These are phyloP conservation scores for Otolemur garnettii DNA, from an alignment of 2,113 vertebrate genomes.

Conservation along the genomic window DNA sequence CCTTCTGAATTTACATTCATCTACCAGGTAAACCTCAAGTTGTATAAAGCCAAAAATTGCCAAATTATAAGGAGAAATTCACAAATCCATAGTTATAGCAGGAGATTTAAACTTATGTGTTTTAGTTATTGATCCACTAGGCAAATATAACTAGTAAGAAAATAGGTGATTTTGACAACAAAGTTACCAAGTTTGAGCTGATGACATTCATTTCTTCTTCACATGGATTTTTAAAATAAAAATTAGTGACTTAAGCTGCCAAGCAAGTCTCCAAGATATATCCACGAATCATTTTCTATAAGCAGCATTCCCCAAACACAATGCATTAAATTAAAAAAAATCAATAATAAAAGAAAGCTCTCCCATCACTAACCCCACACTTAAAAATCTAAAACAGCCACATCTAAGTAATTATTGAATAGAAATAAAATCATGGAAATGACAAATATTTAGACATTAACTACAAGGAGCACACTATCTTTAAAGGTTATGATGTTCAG, in stretches of 20 bases:
- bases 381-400: constrained; percentile 29
- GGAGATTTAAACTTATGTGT: neutral
- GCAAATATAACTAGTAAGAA: neutral
- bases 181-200: neutral
- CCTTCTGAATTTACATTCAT: neutral
- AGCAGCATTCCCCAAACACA: neutral
- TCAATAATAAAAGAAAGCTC: neutral
- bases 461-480: neutral
- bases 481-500: neutral
- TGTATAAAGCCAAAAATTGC: neutral
- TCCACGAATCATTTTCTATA: neutral
- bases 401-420: constrained; percentile 10
- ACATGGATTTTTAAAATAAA: neutral
- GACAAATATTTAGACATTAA: constrained; percentile 18
- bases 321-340: constrained; percentile 13
- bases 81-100: neutral
- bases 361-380: neutral
- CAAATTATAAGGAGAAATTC: neutral
- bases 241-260: constrained; percentile 3
- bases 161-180: neutral
- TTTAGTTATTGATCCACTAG: neutral
- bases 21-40: neutral
- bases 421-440: constrained; percentile 19
- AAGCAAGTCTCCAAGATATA: neutral
- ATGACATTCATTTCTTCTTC: neutral